Base-by-base conservation (phyloP, 1,140 invertebrate species). In the Sipha flava region DNA sequence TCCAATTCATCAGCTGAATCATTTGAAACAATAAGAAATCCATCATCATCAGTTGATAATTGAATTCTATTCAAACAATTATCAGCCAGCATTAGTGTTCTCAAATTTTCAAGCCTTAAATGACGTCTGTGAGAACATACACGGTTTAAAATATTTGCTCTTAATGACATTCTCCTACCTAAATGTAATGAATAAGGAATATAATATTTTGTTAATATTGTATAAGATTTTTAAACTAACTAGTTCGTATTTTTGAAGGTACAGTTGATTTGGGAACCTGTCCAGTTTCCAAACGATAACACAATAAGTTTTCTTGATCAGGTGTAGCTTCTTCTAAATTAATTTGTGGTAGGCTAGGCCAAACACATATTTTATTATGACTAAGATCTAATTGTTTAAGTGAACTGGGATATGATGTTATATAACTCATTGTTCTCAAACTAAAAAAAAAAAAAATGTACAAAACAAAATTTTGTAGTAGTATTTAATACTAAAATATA, bases 321-420 rank as follows among this genome's bases (percentile, higher is more conserved):
- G 73, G 49, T 26, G 52, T 26, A 26, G 64, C 45, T 6, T 54
- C 40, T 52, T 80, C 80, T 40, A 80, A 29, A 47, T 80, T 80
- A 52, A 92, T 87, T 81, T 91, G 92, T 0, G 92, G 92, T 77
- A 94, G 85, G 84, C 92, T 94, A 9, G 94, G 93, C 94, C 95
- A 97, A 80, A 91, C 91, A 1, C 90, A 90, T 70, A 98, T 95
- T 84, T 93, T 91, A 86, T 99, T 99, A 84, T 97, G 93, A 10
- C 94, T 95, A 21, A 98, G 86, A 86, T 98, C 97, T 2, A 99
- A 85, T 84, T 97, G 95, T 81, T 96, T 94, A 1, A 98, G 86
- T 62, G 90, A 91, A 49, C 90, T 90, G 3, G 97, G 97, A 85
- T 96, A 96, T 57, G 93, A 93, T 10, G 93, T 94, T 43, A 98